Conservation (phyloP, 2,797 vertebrate genomes). For the Falco berigora region DNA sequence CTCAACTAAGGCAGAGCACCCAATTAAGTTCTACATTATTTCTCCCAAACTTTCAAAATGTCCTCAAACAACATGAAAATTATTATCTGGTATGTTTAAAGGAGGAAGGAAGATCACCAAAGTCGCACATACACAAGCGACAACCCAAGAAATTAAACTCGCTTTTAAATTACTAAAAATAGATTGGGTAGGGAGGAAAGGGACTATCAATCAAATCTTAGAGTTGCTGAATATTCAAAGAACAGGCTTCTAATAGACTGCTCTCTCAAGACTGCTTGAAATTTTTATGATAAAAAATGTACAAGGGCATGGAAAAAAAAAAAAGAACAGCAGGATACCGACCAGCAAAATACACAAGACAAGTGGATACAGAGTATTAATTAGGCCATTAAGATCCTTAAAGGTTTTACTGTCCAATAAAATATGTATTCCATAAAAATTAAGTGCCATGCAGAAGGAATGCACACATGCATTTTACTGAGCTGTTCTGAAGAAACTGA, state of each 20-base stretch:
- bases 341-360: slow-evolving; percentile 21
- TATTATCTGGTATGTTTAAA: neutral
- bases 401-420: slow-evolving; percentile 52
- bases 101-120: neutral
- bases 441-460: slow-evolving; percentile 20
- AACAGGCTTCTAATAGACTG: slow-evolving; percentile 26
- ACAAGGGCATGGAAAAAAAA: neutral
- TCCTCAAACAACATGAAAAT: slow-evolving; percentile 30
- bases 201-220: slow-evolving; percentile 43
- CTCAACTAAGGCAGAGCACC: neutral
- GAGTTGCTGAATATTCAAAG: slow-evolving; percentile 50
- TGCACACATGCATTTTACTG: neutral
- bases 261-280: slow-evolving; percentile 22
- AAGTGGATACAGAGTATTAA: slow-evolving; percentile 40
- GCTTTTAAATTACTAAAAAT: slow-evolving; percentile 40
- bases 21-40: neutral
- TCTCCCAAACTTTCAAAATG: slow-evolving; percentile 7
- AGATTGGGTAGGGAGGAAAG: neutral
- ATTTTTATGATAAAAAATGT: slow-evolving; percentile 42
- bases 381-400: slow-evolving; percentile 48
- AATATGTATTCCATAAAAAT: slow-evolving; percentile 50
- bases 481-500: neutral
- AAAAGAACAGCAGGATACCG: neutral
- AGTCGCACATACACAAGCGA: neutral
- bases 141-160: neutral